A percentile compares a stretch with the other conserved stretches of the same genome.
Conservation (phyloP, 2,797 vertebrate genomes). For the Mus spretus region DNA sequence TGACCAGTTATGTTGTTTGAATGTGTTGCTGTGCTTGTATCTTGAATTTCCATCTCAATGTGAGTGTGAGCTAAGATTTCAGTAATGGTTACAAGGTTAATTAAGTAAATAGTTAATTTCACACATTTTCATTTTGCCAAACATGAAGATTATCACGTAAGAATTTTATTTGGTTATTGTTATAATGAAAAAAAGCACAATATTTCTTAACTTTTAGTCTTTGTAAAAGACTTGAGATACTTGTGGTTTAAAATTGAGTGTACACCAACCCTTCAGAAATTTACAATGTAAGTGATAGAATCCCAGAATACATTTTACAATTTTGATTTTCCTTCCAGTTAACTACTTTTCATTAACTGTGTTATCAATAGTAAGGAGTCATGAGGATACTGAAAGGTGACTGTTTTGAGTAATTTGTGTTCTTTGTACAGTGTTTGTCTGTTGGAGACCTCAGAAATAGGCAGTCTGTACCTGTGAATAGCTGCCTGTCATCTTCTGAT, state of each 20-base stretch:
- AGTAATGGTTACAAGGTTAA: constrained; percentile 52
- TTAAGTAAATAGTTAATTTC: constrained; percentile 52
- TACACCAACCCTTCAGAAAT: not conserved
- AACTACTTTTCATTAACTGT: constrained; percentile 26
- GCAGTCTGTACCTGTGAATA: constrained; percentile 23
- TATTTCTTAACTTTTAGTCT: constrained; percentile 68
- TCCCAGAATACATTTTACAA: constrained; percentile 23
- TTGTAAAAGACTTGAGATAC: constrained; percentile 64
- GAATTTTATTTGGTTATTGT: constrained; percentile 47
- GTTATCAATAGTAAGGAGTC: not conserved
- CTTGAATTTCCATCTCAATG: constrained; percentile 61
- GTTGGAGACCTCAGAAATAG: constrained; percentile 27
- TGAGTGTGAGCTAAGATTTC: constrained; percentile 57
- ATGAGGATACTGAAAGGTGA: constrained; percentile 39
- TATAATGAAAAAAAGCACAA: constrained; percentile 72
- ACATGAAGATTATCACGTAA: constrained; percentile 58
- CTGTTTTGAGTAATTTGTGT: constrained; percentile 6
- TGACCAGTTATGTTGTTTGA: constrained; percentile 43
- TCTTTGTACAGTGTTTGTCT: not conserved
- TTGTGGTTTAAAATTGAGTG: constrained; percentile 62
- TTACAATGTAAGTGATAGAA: constrained; percentile 13
- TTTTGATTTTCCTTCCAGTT: constrained; percentile 24
- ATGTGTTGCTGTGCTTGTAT: constrained; percentile 45
- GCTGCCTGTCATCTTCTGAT: constrained; percentile 42
- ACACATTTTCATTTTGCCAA: constrained; percentile 66